Evolutionary conservation across 2,888 invertebrate genomes (phyloP), one percentile per base, ranked within the genome.

Genomic region (Orthosia gracilis): DNA sequence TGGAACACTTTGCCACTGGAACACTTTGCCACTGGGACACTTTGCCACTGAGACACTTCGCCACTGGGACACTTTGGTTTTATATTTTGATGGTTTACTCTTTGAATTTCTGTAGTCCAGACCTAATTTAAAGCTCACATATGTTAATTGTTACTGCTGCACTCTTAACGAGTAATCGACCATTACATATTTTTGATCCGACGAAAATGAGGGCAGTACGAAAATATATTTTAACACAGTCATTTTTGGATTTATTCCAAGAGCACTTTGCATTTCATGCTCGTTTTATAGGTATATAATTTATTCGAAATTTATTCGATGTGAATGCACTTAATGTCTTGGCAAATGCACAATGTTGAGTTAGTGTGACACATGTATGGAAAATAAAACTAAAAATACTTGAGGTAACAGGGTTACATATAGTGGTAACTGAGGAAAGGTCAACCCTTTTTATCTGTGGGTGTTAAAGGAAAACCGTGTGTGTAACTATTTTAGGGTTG

Each of bases 191-290:
- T 26, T 63, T 64, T 59, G 47, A 73, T 47, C 54, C 12, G 45
- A 23, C 57, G 4, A 9, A 76, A 78, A 71, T 55, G 66, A 58
- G 68, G 54, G 23, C 62, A 61, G 62, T 55, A 50, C 64, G 66
- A 15, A 66, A 54, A 72, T 74, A 69, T 76, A 81, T 70, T 69
- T 69, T 71, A 64, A 75, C 69, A 64, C 62, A 18, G 50, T 73
- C 47, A 68, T 67, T 72, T 85, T 76, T 87, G 86, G 87, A 84
- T 77, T 77, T 75, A 82, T 62, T 87, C 86, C 87, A 86, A 87
- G 23, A 85, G 82, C 83, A 82, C 85, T 87, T 74, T 69, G 73
- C 74, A 73, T 70, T 87, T 86, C 72, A 87, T 73, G 73, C 12
- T 45, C 68, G 71, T 84, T 87, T 87, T 85, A 86, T 85, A 66